Evolutionary conservation across 2,113 vertebrate genomes (phyloP), one percentile per base, ranked within the genome.

Genomic region (Dryoscopus gambensis): DNA sequence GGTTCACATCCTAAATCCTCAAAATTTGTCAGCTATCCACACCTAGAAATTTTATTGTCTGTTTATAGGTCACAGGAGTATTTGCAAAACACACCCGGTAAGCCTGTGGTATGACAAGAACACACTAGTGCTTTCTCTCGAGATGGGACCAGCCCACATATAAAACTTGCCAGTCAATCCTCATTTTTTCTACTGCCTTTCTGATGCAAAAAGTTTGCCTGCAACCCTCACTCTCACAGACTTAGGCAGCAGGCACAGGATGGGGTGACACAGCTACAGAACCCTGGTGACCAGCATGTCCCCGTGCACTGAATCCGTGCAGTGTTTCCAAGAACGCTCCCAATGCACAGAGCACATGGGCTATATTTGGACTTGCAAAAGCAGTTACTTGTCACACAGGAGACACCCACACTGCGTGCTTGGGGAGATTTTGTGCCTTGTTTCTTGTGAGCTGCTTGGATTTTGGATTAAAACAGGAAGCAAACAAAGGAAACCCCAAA

Each of bases 1-100:
- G 69, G 65, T 74, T 95, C 65, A 35, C 62, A 79, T 74, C 60
- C 94, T 80, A 94, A 94, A 90, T 83, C 84, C 62, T 86, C 86
- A 53, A 75, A 91, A 91, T 87, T 47, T 89, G 71, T 75, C 93
- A 89, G 60, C 76, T 94, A 18, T 55, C 71, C 35, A 56, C 71
- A 63, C 57, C 67, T 70, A 52, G 63, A 79, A 18, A 50, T 90
- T 53, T 92, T 59, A 44, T 27, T 62, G 27, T 73, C 65, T 89
- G 8, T 69, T 84, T 62, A 73, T 10, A 84, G 77, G 82, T 78
- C 75, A 75, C 1, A 1, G 47, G 92, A 52, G 23, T 73, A 85
- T 92, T 81, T 84, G 75, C 5, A 19, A 88, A 95, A 79, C 44
- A 42, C 9, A 16, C n/a, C 74, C 1, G 3, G 14, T 33, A 88